Evolutionary conservation across 2,113 vertebrate species (phyloP).

Genomic region (Microtus montanus): DNA sequence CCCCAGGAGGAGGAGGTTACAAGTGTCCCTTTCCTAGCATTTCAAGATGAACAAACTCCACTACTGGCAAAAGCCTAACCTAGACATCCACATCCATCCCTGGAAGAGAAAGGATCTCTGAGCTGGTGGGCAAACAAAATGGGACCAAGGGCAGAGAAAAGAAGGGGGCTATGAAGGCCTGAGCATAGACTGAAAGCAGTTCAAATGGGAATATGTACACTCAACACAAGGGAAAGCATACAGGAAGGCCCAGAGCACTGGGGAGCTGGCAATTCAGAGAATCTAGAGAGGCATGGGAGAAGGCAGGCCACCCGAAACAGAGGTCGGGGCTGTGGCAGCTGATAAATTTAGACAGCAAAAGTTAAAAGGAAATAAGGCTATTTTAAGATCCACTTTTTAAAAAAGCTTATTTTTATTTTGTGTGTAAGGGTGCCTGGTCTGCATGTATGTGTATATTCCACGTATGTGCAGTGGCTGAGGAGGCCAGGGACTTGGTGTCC

Average conservation of each 20-base stretch:
- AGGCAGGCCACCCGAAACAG: neutral
- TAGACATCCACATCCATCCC: neutral
- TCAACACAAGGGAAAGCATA: neutral
- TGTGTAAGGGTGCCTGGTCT: neutral
- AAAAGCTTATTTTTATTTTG: neutral
- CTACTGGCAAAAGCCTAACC: neutral
- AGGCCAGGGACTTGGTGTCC: neutral
- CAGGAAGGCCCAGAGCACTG: neutral
- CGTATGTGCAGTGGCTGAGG: neutral
- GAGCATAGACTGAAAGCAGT: neutral
- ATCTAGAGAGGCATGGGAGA: neutral
- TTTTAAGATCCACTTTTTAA: neutral
- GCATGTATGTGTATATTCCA: neutral
- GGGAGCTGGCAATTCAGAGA: neutral
- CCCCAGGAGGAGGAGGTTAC: neutral
- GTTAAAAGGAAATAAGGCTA: conserved; percentile 25
- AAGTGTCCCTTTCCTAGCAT: neutral
- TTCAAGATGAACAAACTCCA: neutral
- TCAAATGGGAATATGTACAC: neutral
- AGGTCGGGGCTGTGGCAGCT: neutral
- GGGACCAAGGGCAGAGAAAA: neutral
- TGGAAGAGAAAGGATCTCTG: neutral
- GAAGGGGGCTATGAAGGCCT: neutral
- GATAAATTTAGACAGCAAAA: neutral
- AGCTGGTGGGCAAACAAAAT: neutral